phyloP scores from a whole-genome alignment of 2,888 invertebrate species.

The Phortica magna region DNA sequence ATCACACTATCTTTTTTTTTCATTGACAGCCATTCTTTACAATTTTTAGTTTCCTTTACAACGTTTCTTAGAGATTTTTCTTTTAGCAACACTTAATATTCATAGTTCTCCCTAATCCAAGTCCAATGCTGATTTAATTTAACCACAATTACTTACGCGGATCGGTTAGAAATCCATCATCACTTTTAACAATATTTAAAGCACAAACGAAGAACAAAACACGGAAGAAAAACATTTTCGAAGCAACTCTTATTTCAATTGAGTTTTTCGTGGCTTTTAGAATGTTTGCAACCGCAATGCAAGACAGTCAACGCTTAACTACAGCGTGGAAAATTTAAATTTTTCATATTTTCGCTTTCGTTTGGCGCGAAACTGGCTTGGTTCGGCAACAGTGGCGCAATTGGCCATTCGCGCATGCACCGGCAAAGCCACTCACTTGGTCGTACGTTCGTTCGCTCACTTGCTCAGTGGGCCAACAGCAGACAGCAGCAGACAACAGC shows the following conservation, averaged over 20 bases:
- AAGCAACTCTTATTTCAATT: conserved; percentile 22
- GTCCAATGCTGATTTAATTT: not conserved
- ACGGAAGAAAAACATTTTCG: conserved; percentile 42
- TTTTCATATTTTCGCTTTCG: conserved; percentile 30
- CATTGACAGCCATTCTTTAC: no score
- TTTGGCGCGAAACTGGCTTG: conserved; percentile 27
- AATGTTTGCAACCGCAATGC: conserved; percentile 31
- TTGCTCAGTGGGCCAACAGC: not conserved
- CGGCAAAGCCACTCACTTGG: conserved; percentile 12
- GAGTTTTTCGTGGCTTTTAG: conserved; percentile 26
- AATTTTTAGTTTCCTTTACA: no score
- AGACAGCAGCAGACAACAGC: not conserved
- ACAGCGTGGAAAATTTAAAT: conserved; percentile 22
- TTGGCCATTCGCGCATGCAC: conserved; percentile 17
- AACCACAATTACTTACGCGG: conserved; percentile 74
- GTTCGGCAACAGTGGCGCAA: conserved; percentile 6
- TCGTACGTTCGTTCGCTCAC: not conserved
- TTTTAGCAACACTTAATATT: conserved; percentile 1
- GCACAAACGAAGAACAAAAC: conserved; percentile 46
- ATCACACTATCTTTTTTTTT: no score
- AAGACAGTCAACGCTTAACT: conserved; percentile 45
- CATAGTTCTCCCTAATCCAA: not conserved
- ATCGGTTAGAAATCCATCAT: conserved; percentile 67
- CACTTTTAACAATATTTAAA: conserved; percentile 43
- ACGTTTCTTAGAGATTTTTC: not conserved